Evolutionary conservation across 1,140 invertebrate genomes (phyloP), one percentile per base, ranked within the genome.

Genomic region (Aphaenogaster floridana): DNA sequence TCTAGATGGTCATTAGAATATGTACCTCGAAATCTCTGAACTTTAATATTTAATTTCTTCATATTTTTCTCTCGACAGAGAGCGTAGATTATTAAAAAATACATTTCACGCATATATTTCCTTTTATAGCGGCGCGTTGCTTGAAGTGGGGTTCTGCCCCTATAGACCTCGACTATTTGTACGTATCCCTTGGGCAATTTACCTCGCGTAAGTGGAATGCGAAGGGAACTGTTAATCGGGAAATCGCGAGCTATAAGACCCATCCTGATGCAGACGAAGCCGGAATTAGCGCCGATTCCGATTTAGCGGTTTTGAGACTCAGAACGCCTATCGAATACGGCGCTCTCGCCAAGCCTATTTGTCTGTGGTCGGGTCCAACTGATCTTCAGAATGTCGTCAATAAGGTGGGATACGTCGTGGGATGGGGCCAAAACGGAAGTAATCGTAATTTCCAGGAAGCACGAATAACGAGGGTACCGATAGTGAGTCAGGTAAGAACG

Each of bases 241-340:
- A 96, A 93, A 96, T 97, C 1, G 84, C 91, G 0, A 93, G 95
- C 3, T 96, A 97, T 21, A 94, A 89, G 57, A 89, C 96, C 1
- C 96, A 97, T 92, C 96, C 96, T 0, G 94, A 96, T 28, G 97
- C 54, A 4, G 76, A 89, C 84, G 48, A 1, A 45, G 45, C 36
- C 91, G 28, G 28, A 1, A 28, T 28, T 3, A 97, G 96, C 88
- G 28, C 28, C 28, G 95, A 95, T 68, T 95, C 96, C 15, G 97
- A 97, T 90, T 88, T 97, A 11, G 96, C 96, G 6, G 92, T 97
- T 11, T 74, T 97, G 17, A 94, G 94, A 66, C 89, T 97, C 9
- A 90, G 91, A 0, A 94, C 95, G 3, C 85, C 94, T 0, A 95
- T 96, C 0, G 91, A 95, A 21, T 96, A 96, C 77, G 96, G 94